These are phyloP conservation scores for Notothenia rossii DNA, from an alignment of 2,113 vertebrate genomes.

Conservation along the genomic window DNA sequence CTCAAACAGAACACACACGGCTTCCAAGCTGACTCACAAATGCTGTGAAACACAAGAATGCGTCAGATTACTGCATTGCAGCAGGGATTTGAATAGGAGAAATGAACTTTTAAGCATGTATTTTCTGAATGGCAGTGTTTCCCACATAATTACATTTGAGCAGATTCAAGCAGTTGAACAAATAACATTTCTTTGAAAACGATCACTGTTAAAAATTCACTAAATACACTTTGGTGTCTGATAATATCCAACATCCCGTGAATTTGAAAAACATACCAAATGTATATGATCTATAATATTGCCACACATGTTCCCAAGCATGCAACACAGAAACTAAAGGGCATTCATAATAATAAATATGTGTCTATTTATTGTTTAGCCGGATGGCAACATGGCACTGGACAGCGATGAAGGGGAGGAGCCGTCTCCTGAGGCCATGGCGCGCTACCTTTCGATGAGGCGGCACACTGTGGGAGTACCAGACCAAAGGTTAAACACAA, in stretches of 20 bases:
- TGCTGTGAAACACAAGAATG: constrained; percentile 43
- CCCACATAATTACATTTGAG: no score
- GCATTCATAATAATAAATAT: not conserved
- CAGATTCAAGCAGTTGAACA: no score
- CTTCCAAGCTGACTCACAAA: constrained; percentile 55
- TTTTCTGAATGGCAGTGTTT: not conserved
- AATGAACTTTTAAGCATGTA: not conserved
- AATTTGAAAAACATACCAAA: not conserved
- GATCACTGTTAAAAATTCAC: no score
- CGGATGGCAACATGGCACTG: constrained; percentile 93
- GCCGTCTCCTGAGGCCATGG: constrained; percentile 96
- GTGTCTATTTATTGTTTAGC: constrained; percentile 76
- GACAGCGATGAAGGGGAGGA: constrained; percentile 98
- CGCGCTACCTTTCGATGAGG: constrained; percentile 97
- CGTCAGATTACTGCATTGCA: constrained; percentile 57
- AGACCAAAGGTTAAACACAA: constrained; percentile 89
- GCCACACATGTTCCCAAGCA: not conserved
- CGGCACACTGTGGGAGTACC: constrained; percentile 98
- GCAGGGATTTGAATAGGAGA: constrained; percentile 37
- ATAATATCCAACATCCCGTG: no score
- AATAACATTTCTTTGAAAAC: no score
- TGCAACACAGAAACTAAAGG: not conserved
- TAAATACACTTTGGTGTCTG: no score
- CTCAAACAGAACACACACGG: constrained; percentile 25
- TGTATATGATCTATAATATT: not conserved